phyloP scores from a whole-genome alignment of 1,140 invertebrate species.

The Drosophila melanica region DNA sequence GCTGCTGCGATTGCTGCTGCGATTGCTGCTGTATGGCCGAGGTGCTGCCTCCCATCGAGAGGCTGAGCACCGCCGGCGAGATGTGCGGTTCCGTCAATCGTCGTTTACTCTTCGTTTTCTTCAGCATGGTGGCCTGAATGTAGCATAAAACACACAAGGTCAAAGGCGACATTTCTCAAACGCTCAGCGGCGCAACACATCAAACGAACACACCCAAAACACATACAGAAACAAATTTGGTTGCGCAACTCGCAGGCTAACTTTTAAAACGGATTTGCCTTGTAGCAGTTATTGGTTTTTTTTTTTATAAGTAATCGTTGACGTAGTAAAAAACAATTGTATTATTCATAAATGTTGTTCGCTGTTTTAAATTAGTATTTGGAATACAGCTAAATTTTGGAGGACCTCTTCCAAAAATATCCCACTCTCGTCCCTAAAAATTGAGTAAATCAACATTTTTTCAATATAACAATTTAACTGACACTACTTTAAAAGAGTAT shows the following conservation, averaged over 20 bases:
- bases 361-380: too few species aligned
- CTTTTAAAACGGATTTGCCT: not conserved
- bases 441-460: too few species aligned
- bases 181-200: conserved; percentile 25
- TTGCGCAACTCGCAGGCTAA: not conserved
- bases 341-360: too few species aligned
- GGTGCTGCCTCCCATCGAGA: conserved; percentile 48
- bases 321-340: too few species aligned
- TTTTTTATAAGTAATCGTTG: too few species aligned
- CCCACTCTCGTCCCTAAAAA: too few species aligned
- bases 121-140: conserved; percentile 88
- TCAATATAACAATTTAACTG: too few species aligned
- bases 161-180: conserved; percentile 70
- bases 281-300: not conserved
- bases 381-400: too few species aligned
- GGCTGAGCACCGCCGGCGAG: conserved; percentile 85
- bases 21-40: conserved; percentile 17
- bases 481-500: too few species aligned
- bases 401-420: too few species aligned
- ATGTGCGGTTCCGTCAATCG: conserved; percentile 94
- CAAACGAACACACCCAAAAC: conserved; percentile 32
- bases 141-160: conserved; percentile 76
- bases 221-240: conserved; percentile 45
- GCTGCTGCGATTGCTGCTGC: conserved; percentile 46
- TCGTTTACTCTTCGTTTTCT: conserved; percentile 96